Base-by-base conservation (phyloP, 1,140 invertebrate genomes). In the Lucilia sericata region DNA sequence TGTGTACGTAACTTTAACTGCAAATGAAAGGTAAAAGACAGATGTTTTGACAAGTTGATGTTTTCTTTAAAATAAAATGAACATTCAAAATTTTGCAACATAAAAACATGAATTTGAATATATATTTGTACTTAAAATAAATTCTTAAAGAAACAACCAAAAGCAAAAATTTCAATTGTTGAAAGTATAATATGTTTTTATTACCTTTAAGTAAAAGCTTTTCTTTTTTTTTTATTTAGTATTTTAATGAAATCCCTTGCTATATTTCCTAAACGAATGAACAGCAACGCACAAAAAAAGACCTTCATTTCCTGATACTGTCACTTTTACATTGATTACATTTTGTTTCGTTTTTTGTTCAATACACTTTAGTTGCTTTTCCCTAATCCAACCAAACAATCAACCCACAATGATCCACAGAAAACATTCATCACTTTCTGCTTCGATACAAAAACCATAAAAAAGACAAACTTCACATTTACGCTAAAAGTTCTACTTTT, bases 391-490 rank as follows among this genome's bases (percentile, higher is more conserved):
- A 76, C 74, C 74, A 75, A 76, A 36, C 17, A 21, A 14, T 30
- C 13, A 75, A 42, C 30, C n/a, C 49, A 21, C 25, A 49, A 49
- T 21, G n/a, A 80, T 19, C 42, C 42, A 51, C 76, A 7, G 21
- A 25, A 80, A 80, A 80, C 76, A 80, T 80, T 80, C 76, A 80
- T 80, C 76, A 80, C 76, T 51, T 80, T 80, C 76, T 80, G 76
- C n/a, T 80, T 80, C 76, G 19, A 80, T 80, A 51, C 42, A 30
- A 80, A 80, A 80, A 9, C 76, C 42, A 51, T 51, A 80, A 80
- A 74, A 80, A 80, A 80, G 42, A 25, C 76, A 80, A 80, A 80
- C 76, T 80, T 51, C 47, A 49, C 42, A 47, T 49, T 80, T 49
- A 51, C 42, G 76, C 42, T 80, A 80, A 80, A 25, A 80, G 75